These are phyloP conservation scores for Charaxes varanes DNA, from an alignment of 1,140 invertebrate species.

Conservation along the genomic window DNA sequence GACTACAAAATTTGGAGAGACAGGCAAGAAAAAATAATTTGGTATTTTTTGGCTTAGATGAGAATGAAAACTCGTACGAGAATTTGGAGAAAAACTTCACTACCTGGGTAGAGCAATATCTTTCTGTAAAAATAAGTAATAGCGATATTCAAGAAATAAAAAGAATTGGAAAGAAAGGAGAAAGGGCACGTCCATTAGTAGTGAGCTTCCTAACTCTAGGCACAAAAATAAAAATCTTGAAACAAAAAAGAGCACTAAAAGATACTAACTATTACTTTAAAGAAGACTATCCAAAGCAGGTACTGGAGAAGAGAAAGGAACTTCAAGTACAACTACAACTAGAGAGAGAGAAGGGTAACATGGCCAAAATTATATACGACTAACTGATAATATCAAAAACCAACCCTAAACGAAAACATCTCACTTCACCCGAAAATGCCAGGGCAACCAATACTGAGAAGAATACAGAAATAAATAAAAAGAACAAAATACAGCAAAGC, in stretches of 20 bases:
- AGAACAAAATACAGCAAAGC: constrained; percentile 16
- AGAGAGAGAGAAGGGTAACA: constrained; percentile 19
- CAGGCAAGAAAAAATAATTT: constrained; percentile 4
- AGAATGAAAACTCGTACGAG: constrained; percentile 4
- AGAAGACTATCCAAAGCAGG: constrained; percentile 7
- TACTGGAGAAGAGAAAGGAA: constrained; percentile 12
- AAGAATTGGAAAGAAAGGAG: constrained; percentile 3
- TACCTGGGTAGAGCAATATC: constrained; percentile 1
- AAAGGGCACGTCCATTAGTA: constrained; percentile 11
- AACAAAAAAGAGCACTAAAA: constrained; percentile 6
- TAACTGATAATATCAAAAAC: constrained; percentile 18
- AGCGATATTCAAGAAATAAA: constrained; percentile 4
- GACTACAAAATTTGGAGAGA: constrained; percentile 7
- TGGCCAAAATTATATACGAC: constrained; percentile 23
- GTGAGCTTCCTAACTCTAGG: constrained; percentile 12
- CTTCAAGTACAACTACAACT: constrained; percentile 18
- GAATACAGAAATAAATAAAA: constrained; percentile 11
- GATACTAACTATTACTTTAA: constrained; percentile 13
- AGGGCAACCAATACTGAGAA: not conserved
- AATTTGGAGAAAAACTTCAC: not conserved
- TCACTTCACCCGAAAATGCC: constrained; percentile 18
- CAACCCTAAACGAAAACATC: constrained; percentile 17
- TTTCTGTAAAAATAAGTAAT: not conserved
- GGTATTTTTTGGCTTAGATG: constrained; percentile 6
- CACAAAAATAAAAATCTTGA: constrained; percentile 7